phyloP scores from a whole-genome alignment of 2,113 vertebrate genomes.

The Platysteira castanea region DNA sequence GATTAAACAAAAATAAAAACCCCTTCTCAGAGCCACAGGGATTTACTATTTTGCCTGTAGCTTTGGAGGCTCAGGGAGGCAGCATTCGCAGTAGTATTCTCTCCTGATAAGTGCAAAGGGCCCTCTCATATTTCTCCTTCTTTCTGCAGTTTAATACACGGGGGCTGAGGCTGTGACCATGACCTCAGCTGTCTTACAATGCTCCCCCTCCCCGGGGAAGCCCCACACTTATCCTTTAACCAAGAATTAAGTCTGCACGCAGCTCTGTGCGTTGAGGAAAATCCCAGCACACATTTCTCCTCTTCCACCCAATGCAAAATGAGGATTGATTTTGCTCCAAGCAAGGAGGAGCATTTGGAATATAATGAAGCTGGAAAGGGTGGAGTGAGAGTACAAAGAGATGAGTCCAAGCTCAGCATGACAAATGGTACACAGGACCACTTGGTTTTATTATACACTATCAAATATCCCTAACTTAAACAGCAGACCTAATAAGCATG shows the following conservation, averaged over 20 bases:
- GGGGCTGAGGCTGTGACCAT: slow-evolving; percentile 46
- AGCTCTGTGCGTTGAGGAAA: slow-evolving; percentile 40
- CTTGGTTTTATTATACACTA: slow-evolving; percentile 60
- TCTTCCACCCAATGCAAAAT: slow-evolving; percentile 27
- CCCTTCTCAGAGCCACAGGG: not conserved
- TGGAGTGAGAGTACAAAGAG: slow-evolving; percentile 65
- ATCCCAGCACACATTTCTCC: slow-evolving; percentile 49
- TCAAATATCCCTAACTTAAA: slow-evolving; percentile 62
- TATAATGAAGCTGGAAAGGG: slow-evolving; percentile 62
- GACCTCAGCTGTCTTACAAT: slow-evolving; percentile 51
- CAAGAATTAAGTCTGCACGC: slow-evolving; percentile 25
- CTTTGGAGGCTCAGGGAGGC: not conserved
- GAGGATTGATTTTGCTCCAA: slow-evolving; percentile 61
- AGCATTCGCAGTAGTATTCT: slow-evolving; percentile 27
- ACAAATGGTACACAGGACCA: slow-evolving; percentile 61
- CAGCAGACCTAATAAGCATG: slow-evolving; percentile 58
- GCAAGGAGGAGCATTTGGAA: slow-evolving; percentile 60
- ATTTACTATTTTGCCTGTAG: not conserved
- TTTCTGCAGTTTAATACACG: slow-evolving; percentile 8
- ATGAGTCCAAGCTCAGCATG: slow-evolving; percentile 68
- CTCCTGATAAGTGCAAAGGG: slow-evolving; percentile 22
- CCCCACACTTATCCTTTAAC: slow-evolving; percentile 40
- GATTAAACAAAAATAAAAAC: not conserved
- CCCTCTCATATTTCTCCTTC: slow-evolving; percentile 26
- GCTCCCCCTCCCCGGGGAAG: not conserved